Evolutionary conservation across 1,140 invertebrate species (phyloP).

Genomic region (Drosophila sturtevanti): DNA sequence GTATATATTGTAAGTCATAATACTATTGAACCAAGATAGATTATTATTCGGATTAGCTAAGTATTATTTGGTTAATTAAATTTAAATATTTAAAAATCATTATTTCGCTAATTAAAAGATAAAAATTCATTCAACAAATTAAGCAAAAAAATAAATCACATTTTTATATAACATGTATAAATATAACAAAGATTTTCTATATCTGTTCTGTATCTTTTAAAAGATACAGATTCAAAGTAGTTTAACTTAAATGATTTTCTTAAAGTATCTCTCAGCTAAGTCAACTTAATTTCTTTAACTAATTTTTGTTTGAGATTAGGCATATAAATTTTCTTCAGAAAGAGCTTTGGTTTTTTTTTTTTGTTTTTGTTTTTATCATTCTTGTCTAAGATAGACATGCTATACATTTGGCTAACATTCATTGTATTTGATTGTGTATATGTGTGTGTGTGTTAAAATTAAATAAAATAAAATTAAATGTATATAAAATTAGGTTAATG

Average conservation of each 20-base stretch:
- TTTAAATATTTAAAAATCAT: too few species aligned
- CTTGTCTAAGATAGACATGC: background rate
- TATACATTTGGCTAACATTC: background rate
- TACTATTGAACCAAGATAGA: too few species aligned
- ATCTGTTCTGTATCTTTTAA: too few species aligned
- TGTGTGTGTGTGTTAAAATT: slow-evolving; percentile 74
- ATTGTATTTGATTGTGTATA: background rate
- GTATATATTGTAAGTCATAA: too few species aligned
- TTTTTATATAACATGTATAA: background rate
- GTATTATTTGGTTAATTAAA: too few species aligned
- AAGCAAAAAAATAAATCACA: too few species aligned
- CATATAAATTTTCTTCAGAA: background rate
- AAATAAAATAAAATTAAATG: slow-evolving; percentile 80
- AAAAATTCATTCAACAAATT: too few species aligned
- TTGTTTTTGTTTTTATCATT: background rate
- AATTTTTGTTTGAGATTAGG: background rate
- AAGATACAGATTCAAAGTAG: background rate
- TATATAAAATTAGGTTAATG: slow-evolving; percentile 80
- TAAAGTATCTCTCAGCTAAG: background rate
- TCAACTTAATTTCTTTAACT: background rate
- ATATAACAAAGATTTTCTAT: too few species aligned
- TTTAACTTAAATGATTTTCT: background rate
- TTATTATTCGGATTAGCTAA: too few species aligned
- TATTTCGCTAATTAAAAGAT: too few species aligned
- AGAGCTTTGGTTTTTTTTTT: background rate